These are phyloP conservation scores for Hypsopygia costalis DNA, from an alignment of 2,888 invertebrate genomes.

Conservation along the genomic window DNA sequence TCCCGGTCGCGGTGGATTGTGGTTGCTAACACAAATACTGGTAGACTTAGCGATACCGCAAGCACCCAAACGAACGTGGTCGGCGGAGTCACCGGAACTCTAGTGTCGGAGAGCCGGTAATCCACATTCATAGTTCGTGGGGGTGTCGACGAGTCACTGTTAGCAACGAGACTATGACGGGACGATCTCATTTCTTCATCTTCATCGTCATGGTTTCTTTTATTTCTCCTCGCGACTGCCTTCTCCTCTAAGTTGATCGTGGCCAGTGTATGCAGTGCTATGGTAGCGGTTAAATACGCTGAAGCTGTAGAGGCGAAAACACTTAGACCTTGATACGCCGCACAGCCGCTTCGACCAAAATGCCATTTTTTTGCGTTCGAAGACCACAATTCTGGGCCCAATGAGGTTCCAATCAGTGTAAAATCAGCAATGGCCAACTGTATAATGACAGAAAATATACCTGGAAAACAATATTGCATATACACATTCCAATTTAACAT, in stretches of 20 bases:
- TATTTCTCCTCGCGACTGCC: slow-evolving; percentile 46
- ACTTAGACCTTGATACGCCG: slow-evolving; percentile 76
- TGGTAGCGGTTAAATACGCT: slow-evolving; percentile 75
- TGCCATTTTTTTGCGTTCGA: slow-evolving; percentile 73
- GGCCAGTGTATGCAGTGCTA: slow-evolving; percentile 80
- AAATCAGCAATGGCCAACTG: slow-evolving; percentile 78
- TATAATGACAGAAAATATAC: slow-evolving; percentile 69
- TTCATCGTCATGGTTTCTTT: slow-evolving; percentile 47
- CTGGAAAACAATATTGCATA: slow-evolving; percentile 47
- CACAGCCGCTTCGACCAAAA: slow-evolving; percentile 70
- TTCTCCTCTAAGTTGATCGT: slow-evolving; percentile 74
- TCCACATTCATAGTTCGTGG: slow-evolving; percentile 78
- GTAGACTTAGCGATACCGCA: slow-evolving; percentile 80
- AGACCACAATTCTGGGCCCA: slow-evolving; percentile 76
- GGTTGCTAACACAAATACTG: slow-evolving; percentile 78
- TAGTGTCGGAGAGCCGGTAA: slow-evolving; percentile 63
- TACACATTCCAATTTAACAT: no score
- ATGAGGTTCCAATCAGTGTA: slow-evolving; percentile 57
- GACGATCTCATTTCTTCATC: slow-evolving; percentile 71
- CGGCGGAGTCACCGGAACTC: slow-evolving; percentile 74
- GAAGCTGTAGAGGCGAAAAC: slow-evolving; percentile 78
- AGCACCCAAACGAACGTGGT: slow-evolving; percentile 80
- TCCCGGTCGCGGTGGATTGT: slow-evolving; percentile 56
- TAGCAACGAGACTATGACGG: slow-evolving; percentile 70
- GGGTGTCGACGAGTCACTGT: slow-evolving; percentile 66